Conservation (phyloP, 2,113 vertebrate species). For the Poecilia latipinna region DNA sequence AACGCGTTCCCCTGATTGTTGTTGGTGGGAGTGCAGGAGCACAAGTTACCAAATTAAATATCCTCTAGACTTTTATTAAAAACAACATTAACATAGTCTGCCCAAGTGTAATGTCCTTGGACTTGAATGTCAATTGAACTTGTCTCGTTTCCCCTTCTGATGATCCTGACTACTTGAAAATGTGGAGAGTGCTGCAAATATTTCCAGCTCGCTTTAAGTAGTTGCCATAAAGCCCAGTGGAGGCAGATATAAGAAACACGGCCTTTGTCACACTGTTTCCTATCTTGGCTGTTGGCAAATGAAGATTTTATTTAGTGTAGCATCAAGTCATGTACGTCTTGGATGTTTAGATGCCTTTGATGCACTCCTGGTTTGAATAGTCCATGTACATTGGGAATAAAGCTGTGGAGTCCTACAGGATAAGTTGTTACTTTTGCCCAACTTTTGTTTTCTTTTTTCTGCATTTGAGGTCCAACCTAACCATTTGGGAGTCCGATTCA, state of each 20-base stretch:
- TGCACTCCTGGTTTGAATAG: neutral
- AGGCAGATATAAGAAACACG: neutral
- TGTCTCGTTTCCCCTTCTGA: constrained; percentile 34
- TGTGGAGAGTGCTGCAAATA: constrained; percentile 17
- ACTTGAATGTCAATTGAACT: constrained; percentile 50
- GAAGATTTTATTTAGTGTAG: neutral
- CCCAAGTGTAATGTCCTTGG: constrained; percentile 36
- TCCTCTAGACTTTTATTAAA: constrained; percentile 51
- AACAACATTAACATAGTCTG: constrained; percentile 47
- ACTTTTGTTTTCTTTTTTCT: neutral
- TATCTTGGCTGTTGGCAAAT: neutral
- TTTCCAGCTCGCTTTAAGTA: constrained; percentile 29
- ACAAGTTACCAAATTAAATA: constrained; percentile 51
- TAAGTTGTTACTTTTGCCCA: neutral
- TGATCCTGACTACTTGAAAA: constrained; percentile 53
- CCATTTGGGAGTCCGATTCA: neutral
- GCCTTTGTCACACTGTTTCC: neutral
- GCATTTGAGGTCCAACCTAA: neutral
- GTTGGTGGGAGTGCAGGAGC: constrained; percentile 40
- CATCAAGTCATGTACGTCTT: neutral
- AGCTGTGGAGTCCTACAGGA: neutral
- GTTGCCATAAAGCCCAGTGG: constrained; percentile 34
- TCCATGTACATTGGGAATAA: neutral
- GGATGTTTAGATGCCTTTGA: neutral
- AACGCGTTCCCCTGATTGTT: constrained; percentile 43